Base-by-base conservation (phyloP, 2,797 vertebrate genomes). In the Ispidina lecontei region DNA sequence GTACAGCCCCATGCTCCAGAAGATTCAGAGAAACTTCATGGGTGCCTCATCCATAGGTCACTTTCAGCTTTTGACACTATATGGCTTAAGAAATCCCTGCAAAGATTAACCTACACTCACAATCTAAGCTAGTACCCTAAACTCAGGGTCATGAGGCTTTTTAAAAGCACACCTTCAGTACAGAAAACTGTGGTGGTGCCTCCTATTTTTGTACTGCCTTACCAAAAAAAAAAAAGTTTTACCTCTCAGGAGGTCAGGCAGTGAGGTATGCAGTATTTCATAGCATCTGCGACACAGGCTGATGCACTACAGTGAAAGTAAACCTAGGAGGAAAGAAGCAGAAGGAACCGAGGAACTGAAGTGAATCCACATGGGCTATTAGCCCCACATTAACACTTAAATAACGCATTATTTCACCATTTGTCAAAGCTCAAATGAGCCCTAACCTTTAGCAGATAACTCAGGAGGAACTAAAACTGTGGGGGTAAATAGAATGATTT, bases 261-360 rank as follows among this genome's bases (percentile, higher is more conserved):
- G 44, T n/a, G 74, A 85, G 59, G 62, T 64, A 70, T 55, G 75
- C 51, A 94, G 56, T 84, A 77, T 47, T 95, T 96, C 84, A 87
- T 26, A 54, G 73, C 43, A 71, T 91, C 90, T 95, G 71, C 0
- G 18, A 94, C 49, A 86, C 87, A 96, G 60, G 88, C 92, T 78
- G 95, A 93, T 89, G 91, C 95, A 81, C 94, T 95, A 83, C 91
- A 94, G 49, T 96, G 90, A 70, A 95, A 89, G 87, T 46, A 96
- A 85, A 96, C 95, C 90, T 95, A 64, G 43, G 54, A 87, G 82
- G 47, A 54, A 54, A 69, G 56, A 56, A 62, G 28, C 37, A 87
- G 74, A 56, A 87, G 26, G 68, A 93, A 89, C 46, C 90, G 72
- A 93, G 26, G 68, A 94, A 89, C 39, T 93, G 72, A 93, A 90